Percentiles rank a stretch among this genome's conserved stretches.
Evolutionary conservation across 2,113 vertebrate genomes (phyloP).

Genomic region (Cygnus buccinator): DNA sequence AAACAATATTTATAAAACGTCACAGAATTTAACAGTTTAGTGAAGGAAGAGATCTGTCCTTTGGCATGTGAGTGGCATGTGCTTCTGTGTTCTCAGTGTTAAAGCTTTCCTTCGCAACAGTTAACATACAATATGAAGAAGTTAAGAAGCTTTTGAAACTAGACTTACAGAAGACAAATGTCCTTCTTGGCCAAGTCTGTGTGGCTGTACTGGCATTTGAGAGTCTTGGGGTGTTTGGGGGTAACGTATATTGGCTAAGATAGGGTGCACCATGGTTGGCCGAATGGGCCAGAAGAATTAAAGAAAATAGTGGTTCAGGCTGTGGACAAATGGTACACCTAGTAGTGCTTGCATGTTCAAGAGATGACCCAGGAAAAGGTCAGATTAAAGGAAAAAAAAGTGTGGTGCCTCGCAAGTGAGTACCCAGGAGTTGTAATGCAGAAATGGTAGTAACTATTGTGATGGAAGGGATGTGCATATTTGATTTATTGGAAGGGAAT

Average conservation of each 20-base stretch:
- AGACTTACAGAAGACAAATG: accelerated
- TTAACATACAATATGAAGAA: not conserved
- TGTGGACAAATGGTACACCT: not conserved
- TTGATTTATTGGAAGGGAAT: not conserved
- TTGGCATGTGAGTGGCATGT: not conserved
- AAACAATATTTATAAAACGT: not conserved
- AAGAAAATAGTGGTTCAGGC: not conserved
- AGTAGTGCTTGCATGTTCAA: not conserved
- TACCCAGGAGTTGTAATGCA: not conserved
- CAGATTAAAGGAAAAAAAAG: not conserved
- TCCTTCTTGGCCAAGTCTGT: not conserved
- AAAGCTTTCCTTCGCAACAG: not conserved
- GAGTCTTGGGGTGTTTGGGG: not conserved
- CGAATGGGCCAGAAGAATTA: not conserved
- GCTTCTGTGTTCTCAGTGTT: not conserved
- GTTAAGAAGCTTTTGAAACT: not conserved
- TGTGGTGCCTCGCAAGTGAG: not conserved
- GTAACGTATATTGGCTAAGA: not conserved
- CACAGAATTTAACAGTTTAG: not conserved
- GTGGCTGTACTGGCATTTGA: not conserved
- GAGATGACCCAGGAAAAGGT: not conserved
- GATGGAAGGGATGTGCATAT: not conserved
- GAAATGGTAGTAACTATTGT: not conserved
- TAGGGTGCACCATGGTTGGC: not conserved
- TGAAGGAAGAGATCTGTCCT: not conserved